Conservation (phyloP, 2,113 vertebrate genomes). For the Varanus komodoensis region DNA sequence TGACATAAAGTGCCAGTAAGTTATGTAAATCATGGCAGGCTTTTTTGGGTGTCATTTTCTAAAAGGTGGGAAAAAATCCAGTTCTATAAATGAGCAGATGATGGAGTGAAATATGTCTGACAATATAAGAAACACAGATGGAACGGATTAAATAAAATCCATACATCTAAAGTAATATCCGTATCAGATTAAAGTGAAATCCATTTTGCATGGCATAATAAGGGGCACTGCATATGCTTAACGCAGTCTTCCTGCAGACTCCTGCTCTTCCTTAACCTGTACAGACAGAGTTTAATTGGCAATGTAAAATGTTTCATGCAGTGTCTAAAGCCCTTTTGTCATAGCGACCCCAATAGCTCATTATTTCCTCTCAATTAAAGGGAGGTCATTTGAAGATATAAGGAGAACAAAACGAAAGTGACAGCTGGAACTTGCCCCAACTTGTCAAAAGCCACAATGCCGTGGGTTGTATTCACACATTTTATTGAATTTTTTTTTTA, state of each 20-base stretch:
- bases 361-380: background rate
- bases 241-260: background rate
- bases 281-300: background rate
- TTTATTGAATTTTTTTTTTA: background rate
- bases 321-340: background rate
- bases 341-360: background rate
- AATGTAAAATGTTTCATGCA: background rate
- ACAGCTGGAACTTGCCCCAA: background rate
- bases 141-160: too few relatives aligned
- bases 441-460: rapidly evolving
- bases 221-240: too few relatives aligned
- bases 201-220: background rate
- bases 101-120: too few relatives aligned
- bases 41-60: too few relatives aligned
- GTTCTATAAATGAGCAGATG: too few relatives aligned
- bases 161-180: too few relatives aligned
- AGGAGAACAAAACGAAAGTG: background rate
- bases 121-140: too few relatives aligned
- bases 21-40: too few relatives aligned
- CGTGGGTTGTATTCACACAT: background rate
- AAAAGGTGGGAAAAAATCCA: too few relatives aligned
- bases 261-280: background rate
- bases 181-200: background rate
- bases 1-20: too few relatives aligned
- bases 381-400: constrained; percentile 6